phyloP scores from a whole-genome alignment of 2,113 vertebrate genomes.

The Nothoprocta pentlandii region DNA sequence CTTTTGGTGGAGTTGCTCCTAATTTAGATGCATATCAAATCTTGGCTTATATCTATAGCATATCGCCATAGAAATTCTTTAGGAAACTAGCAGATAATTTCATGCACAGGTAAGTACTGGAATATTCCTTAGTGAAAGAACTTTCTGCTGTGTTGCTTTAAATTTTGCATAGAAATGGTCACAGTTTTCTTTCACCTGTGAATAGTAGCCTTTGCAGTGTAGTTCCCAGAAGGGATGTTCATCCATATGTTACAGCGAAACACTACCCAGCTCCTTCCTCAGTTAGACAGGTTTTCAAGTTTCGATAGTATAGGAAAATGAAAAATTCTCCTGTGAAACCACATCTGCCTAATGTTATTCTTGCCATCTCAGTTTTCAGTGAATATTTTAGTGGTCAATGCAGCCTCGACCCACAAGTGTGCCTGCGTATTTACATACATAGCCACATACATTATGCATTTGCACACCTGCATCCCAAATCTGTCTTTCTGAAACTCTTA shows the following conservation, averaged over 20 bases:
- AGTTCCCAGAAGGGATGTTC: background rate
- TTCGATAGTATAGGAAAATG: background rate
- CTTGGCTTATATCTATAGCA: background rate
- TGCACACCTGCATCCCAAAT: too few species aligned
- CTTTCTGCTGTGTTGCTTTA: background rate
- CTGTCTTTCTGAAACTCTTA: background rate
- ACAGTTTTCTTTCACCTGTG: background rate
- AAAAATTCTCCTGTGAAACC: background rate
- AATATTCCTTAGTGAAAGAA: background rate
- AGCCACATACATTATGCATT: background rate
- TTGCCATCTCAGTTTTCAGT: background rate
- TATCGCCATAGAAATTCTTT: background rate
- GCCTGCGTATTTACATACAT: background rate
- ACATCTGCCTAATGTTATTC: background rate
- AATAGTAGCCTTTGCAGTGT: background rate
- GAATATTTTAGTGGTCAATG: background rate
- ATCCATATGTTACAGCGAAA: background rate
- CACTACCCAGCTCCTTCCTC: background rate
- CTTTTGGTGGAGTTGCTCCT: conserved; percentile 1
- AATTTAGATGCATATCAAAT: background rate
- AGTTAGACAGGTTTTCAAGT: background rate
- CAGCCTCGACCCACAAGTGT: background rate
- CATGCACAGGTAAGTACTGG: background rate
- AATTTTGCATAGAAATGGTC: background rate
- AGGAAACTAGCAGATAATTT: background rate